Conservation (phyloP, 2,113 vertebrate genomes). For the Girardinichthys multiradiatus region DNA sequence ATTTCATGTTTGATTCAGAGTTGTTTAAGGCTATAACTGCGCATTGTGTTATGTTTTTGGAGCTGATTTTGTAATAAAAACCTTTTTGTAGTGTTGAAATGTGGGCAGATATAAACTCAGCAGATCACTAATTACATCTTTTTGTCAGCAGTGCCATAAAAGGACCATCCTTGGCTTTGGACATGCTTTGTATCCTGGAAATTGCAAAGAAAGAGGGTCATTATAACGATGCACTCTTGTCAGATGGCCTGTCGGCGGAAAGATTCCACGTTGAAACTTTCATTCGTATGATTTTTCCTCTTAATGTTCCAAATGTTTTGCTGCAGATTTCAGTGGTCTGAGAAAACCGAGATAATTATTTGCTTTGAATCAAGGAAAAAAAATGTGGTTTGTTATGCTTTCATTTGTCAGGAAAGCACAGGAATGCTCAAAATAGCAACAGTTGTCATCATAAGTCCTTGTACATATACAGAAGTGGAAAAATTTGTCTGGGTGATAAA, state of each 20-base stretch:
- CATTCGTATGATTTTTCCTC: conserved; percentile 73
- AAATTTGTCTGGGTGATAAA: conserved; percentile 60
- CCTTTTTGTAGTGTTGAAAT: conserved; percentile 15
- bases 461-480: conserved; percentile 70
- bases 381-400: conserved; percentile 78
- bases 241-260: conserved; percentile 44
- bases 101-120: not conserved
- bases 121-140: conserved; percentile 10
- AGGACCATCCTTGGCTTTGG: conserved; percentile 11
- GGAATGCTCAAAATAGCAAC: conserved; percentile 74
- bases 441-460: conserved; percentile 78
- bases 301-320: conserved; percentile 72
- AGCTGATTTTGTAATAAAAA: conserved; percentile 27
- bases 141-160: not conserved
- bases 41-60: not conserved
- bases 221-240: conserved; percentile 57
- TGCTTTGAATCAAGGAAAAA: conserved; percentile 69
- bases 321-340: conserved; percentile 73
- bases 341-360: conserved; percentile 73
- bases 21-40: conserved; percentile 6
- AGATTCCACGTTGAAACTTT: conserved; percentile 35
- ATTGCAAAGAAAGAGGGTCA: conserved; percentile 30
- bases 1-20: conserved; percentile 17
- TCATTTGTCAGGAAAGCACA: conserved; percentile 63
- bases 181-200: conserved; percentile 40